Base-by-base conservation (phyloP, 1,140 invertebrate genomes). In the Lepidurus couesii region DNA sequence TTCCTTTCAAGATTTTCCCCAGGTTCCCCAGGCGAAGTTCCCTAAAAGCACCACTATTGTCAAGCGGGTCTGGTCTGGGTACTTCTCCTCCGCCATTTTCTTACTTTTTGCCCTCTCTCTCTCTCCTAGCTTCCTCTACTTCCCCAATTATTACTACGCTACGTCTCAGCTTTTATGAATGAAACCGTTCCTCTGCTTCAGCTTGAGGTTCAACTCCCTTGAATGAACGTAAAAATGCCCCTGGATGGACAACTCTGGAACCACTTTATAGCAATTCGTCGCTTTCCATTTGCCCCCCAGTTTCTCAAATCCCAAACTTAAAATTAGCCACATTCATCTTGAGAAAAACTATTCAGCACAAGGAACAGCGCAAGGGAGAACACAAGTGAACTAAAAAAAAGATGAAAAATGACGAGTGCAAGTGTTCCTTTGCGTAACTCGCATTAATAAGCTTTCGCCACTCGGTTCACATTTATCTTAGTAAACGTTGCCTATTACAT, bases 171-270 rank as follows among this genome's bases (percentile, higher is more conserved):
- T 65, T 65, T 65, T 65, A 65, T 65, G 53, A 65, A 65, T 65
- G 53, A 65, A 34, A 65, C 53, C 53, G 53, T 65, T 65, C 53
- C 53, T 65, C 53, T 21, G 53, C 53, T 65, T 13, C 53, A n/a
- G 16, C 53, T 21, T 21, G 53, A 65, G 53, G 53, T 65, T 65
- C 8, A 65, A 65, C 53, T 65, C 53, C 53, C 53, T 65, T 65
- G 53, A 65, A 65, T 65, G 53, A 65, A 65, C 53, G 53, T 65
- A 65, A 65, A 65, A 65, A 65, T 65, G 16, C 21, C 21, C 53
- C 53, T 65, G 53, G 53, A 65, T 65, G 16, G 13, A 65, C 53
- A 13, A 65, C 53, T 16, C 45, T 5, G 16, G 10, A 13, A 65
- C 53, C 53, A 65, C 53, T 65, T 65, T 65, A n/a, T n/a, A 65